Percentiles rank a stretch among this genome's conserved stretches.
Evolutionary conservation across 2,113 vertebrate genomes (phyloP).

Genomic region (Corvus cornix): DNA sequence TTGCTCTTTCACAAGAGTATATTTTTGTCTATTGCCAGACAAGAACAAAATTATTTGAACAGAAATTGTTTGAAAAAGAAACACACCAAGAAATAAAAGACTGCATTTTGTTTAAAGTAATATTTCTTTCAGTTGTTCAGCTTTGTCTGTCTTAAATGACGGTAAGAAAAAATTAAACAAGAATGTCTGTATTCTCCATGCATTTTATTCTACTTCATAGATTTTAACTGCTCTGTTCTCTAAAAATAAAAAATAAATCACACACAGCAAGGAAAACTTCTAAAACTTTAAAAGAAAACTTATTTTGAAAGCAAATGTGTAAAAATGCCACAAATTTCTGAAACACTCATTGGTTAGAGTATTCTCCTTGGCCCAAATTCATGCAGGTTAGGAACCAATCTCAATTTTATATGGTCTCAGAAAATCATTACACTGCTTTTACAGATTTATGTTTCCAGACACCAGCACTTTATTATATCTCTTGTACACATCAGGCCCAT

Average conservation of each 20-base stretch:
- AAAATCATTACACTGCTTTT: not conserved
- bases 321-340: not conserved
- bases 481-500: accelerated
- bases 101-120: not conserved
- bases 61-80: not conserved
- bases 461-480: not conserved
- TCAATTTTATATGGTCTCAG: not conserved
- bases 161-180: not conserved
- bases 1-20: not conserved
- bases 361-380: not conserved
- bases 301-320: not conserved
- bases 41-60: not conserved
- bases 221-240: not conserved
- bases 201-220: not conserved
- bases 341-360: accelerated
- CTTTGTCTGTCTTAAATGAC: not conserved
- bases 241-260: not conserved
- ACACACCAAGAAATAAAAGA: not conserved
- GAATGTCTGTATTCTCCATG: not conserved
- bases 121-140: not conserved
- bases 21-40: not conserved
- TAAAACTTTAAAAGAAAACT: not conserved
- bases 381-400: not conserved
- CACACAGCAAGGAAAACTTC: not conserved
- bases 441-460: not conserved